Percentiles rank a stretch among this genome's conserved stretches.
Conservation (phyloP, 2,888 invertebrate species). For the Sepiola atlantica region DNA sequence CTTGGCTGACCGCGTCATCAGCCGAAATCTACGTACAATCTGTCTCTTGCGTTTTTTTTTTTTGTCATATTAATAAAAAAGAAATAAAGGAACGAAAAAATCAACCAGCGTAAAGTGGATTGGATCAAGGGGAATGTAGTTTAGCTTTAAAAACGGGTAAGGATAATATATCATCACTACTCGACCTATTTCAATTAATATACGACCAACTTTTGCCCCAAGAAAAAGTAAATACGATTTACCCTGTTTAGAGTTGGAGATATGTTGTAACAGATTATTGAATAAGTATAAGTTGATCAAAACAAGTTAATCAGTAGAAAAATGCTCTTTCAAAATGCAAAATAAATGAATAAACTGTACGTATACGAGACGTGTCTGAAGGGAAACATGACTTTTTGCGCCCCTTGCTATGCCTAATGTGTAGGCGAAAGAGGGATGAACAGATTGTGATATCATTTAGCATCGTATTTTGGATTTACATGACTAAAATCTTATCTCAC, state of each 20-base stretch:
- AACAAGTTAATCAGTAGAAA: too few relatives aligned
- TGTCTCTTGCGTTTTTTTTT: not conserved
- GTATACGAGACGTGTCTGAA: too few relatives aligned
- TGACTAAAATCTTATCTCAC: too few relatives aligned
- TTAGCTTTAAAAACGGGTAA: too few relatives aligned
- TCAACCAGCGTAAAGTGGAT: not conserved
- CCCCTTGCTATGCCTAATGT: too few relatives aligned
- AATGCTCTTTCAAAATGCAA: not conserved
- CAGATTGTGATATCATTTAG: too few relatives aligned
- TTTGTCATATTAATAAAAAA: not conserved
- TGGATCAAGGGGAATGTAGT: not conserved
- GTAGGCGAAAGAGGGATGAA: too few relatives aligned
- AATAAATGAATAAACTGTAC: too few relatives aligned
- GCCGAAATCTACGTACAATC: not conserved
- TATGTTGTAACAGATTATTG: too few relatives aligned
- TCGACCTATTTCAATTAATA: not conserved
- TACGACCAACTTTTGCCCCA: not conserved
- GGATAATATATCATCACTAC: not conserved
- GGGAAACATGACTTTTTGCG: too few relatives aligned
- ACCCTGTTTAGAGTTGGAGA: not conserved
- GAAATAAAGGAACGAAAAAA: not conserved
- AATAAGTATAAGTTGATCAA: too few relatives aligned
- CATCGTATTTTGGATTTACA: too few relatives aligned
- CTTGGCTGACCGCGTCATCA: not conserved
- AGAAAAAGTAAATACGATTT: not conserved